Evolutionary conservation across 2,888 invertebrate species (phyloP), one percentile per base, ranked within the genome.

Genomic region (Loripinus fragilis): DNA sequence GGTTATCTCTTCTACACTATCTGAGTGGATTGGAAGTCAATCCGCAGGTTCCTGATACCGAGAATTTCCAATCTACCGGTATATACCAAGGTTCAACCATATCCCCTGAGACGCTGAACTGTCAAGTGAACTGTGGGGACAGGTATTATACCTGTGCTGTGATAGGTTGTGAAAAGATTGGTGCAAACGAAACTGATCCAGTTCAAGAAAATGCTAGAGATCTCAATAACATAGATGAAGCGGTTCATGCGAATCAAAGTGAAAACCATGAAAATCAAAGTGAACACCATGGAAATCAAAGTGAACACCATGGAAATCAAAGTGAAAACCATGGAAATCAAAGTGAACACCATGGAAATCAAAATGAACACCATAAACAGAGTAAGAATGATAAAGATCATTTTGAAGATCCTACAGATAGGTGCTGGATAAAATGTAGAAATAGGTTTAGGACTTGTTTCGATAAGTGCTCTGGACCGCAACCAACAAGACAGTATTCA

Each of bases 71-170:
- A n/a, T n/a, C n/a, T n/a, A n/a, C n/a, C n/a, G n/a, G n/a, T n/a
- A n/a, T n/a, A n/a, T n/a, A n/a, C n/a, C n/a, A n/a, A n/a, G 60
- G 12, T 23, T 33, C 60, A 5, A 60, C 60, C 30, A 25, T 60
- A 5, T 60, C 60, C 20, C 60, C 33, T 3, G 30, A 33, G 33
- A 20, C 33, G 1, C 30, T 5, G 2, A 1, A 35, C 5, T 72
- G 72, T 48, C 72, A 65, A 12, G 35, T 10, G 12, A 25, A 35
- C 48, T 72, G 72, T 28, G 72, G 65, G 2, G 72, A 72, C n/a
- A 15, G 42, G 10, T 72, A 72, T 35, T 72, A 65, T 35, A 65
- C 64, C 33, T 72, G 72, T 35, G 64, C 65, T 48, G 28, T 72
- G 33, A 64, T 72, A 2, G 35, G 20, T 33, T 72, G 72, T 66